Base-by-base conservation (phyloP, 2,888 invertebrate genomes). In the Andrena flavipes region DNA sequence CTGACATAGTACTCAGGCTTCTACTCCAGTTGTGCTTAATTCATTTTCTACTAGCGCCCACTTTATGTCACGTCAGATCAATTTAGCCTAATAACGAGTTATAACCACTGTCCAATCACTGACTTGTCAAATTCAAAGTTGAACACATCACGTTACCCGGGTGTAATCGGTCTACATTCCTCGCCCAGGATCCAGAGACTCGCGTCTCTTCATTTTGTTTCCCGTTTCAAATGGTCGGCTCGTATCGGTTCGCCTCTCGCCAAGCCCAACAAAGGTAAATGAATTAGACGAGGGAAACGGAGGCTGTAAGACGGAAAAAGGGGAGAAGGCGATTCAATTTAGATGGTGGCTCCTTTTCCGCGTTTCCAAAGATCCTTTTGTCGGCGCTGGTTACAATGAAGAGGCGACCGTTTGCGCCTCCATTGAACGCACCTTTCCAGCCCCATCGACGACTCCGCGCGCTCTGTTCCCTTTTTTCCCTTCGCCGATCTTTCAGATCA, bases 281-380 rank as follows among this genome's bases (percentile, higher is more conserved):
- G 83, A 85, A 83, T 83, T 76, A 71, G 51, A 56, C 71, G 63
- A 56, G 65, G 16, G 35, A 77, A 63, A 68, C 65, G 59, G 70
- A 69, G 20, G n/a, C 13, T 26, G 67, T 49, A 48, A 48, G 30
- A 35, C 49, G 48, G 74, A 71, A 59, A 26, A 26, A 62, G 75
- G 49, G 65, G 60, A 62, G 71, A 69, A 26, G 65, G 62, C 68
- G 86, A 83, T 86, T 84, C 87, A 82, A 86, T 87, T 88, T 86
- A 87, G 80, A 84, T 78, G 80, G 51, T 69, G 60, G 54, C 74
- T 77, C 74, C 83, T 84, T 83, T 71, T 63, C 68, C 80, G 69
- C 51, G 80, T 78, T 79, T 80, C 67, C 73, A 69, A 76, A 75
- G 78, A 80, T 80, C 84, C 56, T 71, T 84, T 87, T 82, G 78